Base-by-base conservation (phyloP, 2,113 vertebrate species). In the Podarcis muralis region DNA sequence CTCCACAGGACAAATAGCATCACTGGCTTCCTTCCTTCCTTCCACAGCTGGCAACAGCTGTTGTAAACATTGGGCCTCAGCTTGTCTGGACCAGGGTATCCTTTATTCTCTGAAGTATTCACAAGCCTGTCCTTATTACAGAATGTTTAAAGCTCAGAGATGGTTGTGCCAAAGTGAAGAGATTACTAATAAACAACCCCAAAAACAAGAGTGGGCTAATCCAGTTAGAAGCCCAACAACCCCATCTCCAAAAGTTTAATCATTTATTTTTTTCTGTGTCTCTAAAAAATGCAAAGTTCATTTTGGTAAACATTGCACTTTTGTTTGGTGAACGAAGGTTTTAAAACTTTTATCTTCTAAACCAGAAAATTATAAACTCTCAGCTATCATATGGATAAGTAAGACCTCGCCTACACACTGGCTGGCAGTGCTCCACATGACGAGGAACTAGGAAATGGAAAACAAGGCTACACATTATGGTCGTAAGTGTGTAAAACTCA, bases 31-130 rank as follows among this genome's bases (percentile, higher is more conserved):
- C 27, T 74, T 88, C 53, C 72, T 86, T 77, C 71, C 72, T 86
- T 86, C 37, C 69, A 80, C 93, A 94, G 92, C 89, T 94, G 93
- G 90, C 90, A 92, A 80, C 89, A 94, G 93, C 93, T 95, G 92
- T 82, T 90, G 89, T 57, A 65, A 88, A 66, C 83, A 88, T 0
- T 0, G 11, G 2, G 0, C 30, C 76, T 85, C 88, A 88, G 22
- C 86, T 88, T 75, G 57, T 62, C 90, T 78, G 83, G 65, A 87
- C 59, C 3, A 25, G 27, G 13, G 30, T 83, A 83, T 40, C 12
- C 53, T 78, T 43, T 53, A 87, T 48, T 85, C 75, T 71, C 43
- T 3, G 0, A 83, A 78, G 40, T 62, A 83, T 43, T 89, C 66
- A 76, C 27, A 7, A 40, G 82, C 11, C 35, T 82, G 48, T 74